These are phyloP conservation scores for Xestia xanthographa DNA, from an alignment of 2,888 invertebrate genomes.

Conservation along the genomic window DNA sequence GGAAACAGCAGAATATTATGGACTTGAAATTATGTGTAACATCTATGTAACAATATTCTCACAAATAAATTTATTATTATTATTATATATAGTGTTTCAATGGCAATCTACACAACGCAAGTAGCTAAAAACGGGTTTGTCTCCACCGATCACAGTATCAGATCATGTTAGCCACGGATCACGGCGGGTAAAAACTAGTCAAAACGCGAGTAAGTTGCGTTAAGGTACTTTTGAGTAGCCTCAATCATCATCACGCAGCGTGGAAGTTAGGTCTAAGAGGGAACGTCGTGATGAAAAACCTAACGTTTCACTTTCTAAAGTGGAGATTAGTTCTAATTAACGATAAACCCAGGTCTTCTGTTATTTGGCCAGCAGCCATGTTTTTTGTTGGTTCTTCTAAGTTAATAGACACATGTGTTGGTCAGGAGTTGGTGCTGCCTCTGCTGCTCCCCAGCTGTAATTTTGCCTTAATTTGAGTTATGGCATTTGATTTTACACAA, in stretches of 20 bases:
- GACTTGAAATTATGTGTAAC: too few species aligned
- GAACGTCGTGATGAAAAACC: too few species aligned
- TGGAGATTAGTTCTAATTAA: not conserved
- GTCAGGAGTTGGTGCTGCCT: not conserved
- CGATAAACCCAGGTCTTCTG: not conserved
- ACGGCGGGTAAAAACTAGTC: too few species aligned
- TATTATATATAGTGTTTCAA: not conserved
- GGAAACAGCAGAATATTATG: too few species aligned
- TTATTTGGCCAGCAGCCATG: not conserved
- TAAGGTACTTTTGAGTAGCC: too few species aligned
- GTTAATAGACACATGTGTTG: not conserved
- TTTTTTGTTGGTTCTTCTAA: not conserved
- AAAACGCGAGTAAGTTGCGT: not conserved
- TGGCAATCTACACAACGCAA: not conserved
- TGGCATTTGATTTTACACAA: not conserved
- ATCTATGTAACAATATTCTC: too few species aligned
- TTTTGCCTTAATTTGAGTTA: not conserved
- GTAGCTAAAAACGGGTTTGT: too few species aligned
- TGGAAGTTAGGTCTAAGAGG: too few species aligned
- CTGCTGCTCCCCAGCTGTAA: not conserved
- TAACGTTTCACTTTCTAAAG: not conserved
- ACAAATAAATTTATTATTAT: too few species aligned
- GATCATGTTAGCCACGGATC: too few species aligned
- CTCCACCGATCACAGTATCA: too few species aligned
- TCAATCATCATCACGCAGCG: too few species aligned